Evolutionary conservation across 2,113 vertebrate species (phyloP), one percentile per base, ranked within the genome.

Genomic region (Eonycteris spelaea): DNA sequence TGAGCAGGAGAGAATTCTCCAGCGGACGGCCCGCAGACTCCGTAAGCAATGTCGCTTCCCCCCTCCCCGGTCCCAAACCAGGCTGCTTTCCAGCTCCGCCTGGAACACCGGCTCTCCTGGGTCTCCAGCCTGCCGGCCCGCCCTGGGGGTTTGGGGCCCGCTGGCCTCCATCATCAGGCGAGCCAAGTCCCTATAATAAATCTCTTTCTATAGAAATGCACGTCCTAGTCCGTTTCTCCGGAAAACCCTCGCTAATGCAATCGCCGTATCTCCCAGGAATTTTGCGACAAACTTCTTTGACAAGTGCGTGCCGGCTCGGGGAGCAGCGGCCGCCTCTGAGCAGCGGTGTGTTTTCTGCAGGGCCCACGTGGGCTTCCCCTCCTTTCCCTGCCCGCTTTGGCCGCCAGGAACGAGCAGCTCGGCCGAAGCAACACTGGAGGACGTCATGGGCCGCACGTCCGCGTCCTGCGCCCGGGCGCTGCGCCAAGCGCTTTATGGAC

Each of bases 371-470:
- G 21, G 26, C 26, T 5, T 11, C 61, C 61, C 12, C 35, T 16
- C 53, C 78, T 15, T 15, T 24, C 70, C 51, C 48, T 18, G 21
- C 35, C 65, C 30, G 28, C 57, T n/a, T 21, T 21, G 79, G 71
- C 86, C 40, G 2, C 86, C 38, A 13, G 71, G 63, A 95, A 83
- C 7, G 21, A 22, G 28, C 8, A 74, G 30, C 43, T 35, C 6
- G 0, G 51, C 61, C 51, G 1, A 11, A 5, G 24, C 43, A 7
- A 7, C 24, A 11, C 0, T 0, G 5, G 77, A 55, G n/a, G 55
- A 2, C 0, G 0, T 5, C 6, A 0, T 12, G 2, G 28, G 14
- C 4, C 2, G 26, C 0, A 0, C 1, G 1, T 5, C 13, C 22
- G 61, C 13, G 2, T 91, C 15, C 28, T 57, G 4, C 5, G 53